These are phyloP conservation scores for Theretra japonica DNA, from an alignment of 2,888 invertebrate genomes.

Conservation along the genomic window DNA sequence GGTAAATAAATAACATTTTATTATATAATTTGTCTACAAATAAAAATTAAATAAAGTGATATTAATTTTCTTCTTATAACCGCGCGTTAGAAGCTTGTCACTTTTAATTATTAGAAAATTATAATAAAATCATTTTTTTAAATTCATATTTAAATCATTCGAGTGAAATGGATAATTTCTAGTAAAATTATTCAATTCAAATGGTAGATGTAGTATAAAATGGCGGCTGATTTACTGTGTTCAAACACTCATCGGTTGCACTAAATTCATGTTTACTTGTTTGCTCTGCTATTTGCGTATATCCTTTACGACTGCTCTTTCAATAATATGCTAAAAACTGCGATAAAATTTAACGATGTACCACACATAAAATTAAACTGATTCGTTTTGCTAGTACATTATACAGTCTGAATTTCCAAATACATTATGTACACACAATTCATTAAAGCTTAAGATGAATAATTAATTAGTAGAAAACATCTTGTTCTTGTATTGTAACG, in stretches of 20 bases:
- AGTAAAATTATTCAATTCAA: not conserved
- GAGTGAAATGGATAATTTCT: not conserved
- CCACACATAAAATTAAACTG: constrained; percentile 15
- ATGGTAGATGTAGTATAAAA: not conserved
- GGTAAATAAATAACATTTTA: no score
- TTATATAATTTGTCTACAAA: no score
- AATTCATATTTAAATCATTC: no score
- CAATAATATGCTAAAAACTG: constrained; percentile 20
- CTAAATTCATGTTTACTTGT: constrained; percentile 14
- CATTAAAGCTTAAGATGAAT: no score
- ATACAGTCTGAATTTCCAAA: not conserved
- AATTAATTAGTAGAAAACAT: no score
- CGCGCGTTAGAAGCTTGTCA: no score
- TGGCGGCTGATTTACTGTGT: not conserved
- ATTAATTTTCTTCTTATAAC: no score
- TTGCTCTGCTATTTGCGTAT: constrained; percentile 19
- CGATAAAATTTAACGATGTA: constrained; percentile 8
- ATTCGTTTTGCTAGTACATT: not conserved
- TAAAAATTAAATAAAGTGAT: no score
- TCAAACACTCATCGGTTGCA: constrained; percentile 1
- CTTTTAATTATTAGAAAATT: no score
- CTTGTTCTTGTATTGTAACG: no score
- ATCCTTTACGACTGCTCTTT: constrained; percentile 26
- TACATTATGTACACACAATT: no score
- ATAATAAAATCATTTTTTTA: no score